Base-by-base conservation (phyloP, 2,888 invertebrate species). In the Apamea crenata region DNA sequence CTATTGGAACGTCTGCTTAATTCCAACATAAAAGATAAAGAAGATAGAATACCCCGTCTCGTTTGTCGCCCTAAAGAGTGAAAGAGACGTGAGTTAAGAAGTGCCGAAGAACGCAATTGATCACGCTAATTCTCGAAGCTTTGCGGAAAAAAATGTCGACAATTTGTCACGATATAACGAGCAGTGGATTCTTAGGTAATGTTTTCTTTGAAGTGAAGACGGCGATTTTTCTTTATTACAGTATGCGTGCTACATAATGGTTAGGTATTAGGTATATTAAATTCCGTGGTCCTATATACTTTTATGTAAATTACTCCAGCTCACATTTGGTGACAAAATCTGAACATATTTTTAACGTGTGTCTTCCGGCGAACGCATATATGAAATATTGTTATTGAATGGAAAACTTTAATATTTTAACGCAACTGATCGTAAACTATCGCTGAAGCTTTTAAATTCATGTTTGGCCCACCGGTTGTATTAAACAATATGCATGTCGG, bases 91-190 rank as follows among this genome's bases (percentile, higher is more conserved):
- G 91, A 91, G 91, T 92, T 92, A 91, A 93, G 92, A 93, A 92
- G 92, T 94, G 93, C 93, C 94, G 93, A 94, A 94, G 94, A 94
- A 92, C 92, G 94, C 95, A 94, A 96, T 96, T 96, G 96, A 96
- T 96, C 95, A 95, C 95, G 94, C 94, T 96, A 96, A 96, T 96
- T 96, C 95, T 90, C 91, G 91, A 91, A 93, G 95, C 94, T 95
- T 94, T 91, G 90, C 91, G 92, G 91, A 89, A 91, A 95, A 95
- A 95, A 96, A 94, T 95, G 94, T 93, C 94, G 89, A 90, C 94
- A 94, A 96, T 96, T 96, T 96, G 95, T 96, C 95, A 95, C 93
- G 91, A 93, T 93, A 94, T 94, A 96, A 95, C 94, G 94, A 94
- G 93, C 92, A 91, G 91, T 90, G 92, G 92, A 92, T 92, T 92